These are phyloP conservation scores for Halichoeres trimaculatus DNA, from an alignment of 2,113 vertebrate genomes.

Conservation along the genomic window DNA sequence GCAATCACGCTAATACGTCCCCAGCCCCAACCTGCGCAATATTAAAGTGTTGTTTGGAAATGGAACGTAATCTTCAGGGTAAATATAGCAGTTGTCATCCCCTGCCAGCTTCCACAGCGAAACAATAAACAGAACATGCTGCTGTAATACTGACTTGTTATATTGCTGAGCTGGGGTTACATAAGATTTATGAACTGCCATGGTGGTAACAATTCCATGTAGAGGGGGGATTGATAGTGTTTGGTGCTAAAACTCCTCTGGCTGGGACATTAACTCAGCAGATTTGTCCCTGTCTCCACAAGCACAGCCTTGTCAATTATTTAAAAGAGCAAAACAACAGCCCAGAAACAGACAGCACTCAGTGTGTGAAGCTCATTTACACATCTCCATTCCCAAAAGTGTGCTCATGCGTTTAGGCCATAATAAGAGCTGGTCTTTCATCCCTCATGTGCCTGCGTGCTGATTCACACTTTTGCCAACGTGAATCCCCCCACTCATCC, in stretches of 20 bases:
- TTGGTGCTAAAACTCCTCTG: constrained; percentile 70
- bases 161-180: constrained; percentile 70
- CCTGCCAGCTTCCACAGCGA: constrained; percentile 53
- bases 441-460: constrained; percentile 55
- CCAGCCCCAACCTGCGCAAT: constrained; percentile 39
- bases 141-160: constrained; percentile 62
- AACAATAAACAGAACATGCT: constrained; percentile 69
- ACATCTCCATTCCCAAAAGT: constrained; percentile 73
- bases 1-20: constrained; percentile 67
- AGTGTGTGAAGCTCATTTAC: constrained; percentile 76
- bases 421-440: constrained; percentile 72
- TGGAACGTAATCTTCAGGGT: constrained; percentile 61
- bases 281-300: constrained; percentile 81
- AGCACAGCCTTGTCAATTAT: constrained; percentile 80
- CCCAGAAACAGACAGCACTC: constrained; percentile 62
- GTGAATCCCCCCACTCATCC: constrained; percentile 40
- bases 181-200: constrained; percentile 75
- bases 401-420: constrained; percentile 70
- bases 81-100: constrained; percentile 75
- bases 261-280: constrained; percentile 76
- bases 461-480: constrained; percentile 62
- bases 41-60: constrained; percentile 65
- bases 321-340: constrained; percentile 81
- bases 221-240: constrained; percentile 68
- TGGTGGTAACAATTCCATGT: constrained; percentile 65